phyloP scores from a whole-genome alignment of 2,113 vertebrate species.

The Oxygymnocypris stewartii region DNA sequence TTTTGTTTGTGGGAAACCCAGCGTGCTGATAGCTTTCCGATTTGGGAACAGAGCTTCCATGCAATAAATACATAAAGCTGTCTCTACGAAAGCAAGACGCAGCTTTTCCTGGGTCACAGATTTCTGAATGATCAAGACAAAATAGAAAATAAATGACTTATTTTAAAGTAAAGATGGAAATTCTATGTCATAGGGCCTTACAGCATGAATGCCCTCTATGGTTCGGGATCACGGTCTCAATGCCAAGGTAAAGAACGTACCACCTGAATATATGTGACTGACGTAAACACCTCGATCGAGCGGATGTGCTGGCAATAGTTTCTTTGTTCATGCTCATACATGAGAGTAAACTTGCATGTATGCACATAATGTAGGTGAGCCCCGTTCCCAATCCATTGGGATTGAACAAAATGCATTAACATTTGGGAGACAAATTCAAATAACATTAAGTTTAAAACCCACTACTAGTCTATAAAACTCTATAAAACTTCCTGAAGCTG shows the following conservation, averaged over 20 bases:
- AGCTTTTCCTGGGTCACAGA: conserved; percentile 36
- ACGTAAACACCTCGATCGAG: conserved; percentile 12
- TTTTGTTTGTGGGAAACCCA: conserved; percentile 50
- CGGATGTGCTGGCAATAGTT: neutral
- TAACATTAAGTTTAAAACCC: neutral
- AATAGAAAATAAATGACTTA: conserved; percentile 53
- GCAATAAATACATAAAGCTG: conserved; percentile 55
- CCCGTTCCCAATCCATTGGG: neutral
- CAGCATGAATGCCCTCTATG: conserved; percentile 47
- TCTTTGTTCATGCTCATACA: neutral
- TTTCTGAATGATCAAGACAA: conserved; percentile 45
- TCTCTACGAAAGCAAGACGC: conserved; percentile 38
- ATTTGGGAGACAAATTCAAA: neutral
- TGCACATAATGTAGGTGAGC: neutral
- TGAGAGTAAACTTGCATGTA: neutral
- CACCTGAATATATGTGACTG: conserved; percentile 31
- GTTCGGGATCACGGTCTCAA: conserved; percentile 9
- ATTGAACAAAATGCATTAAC: neutral
- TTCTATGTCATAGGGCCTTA: conserved; percentile 9
- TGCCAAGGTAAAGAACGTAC: conserved; percentile 41
- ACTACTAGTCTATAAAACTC: neutral
- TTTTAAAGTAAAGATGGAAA: conserved; percentile 48
- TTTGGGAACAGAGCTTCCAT: conserved; percentile 46
- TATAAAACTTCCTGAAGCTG: neutral
- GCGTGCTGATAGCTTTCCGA: conserved; percentile 62